These are phyloP conservation scores for Habrosyne pyritoides DNA, from an alignment of 2,888 invertebrate genomes.

Conservation along the genomic window DNA sequence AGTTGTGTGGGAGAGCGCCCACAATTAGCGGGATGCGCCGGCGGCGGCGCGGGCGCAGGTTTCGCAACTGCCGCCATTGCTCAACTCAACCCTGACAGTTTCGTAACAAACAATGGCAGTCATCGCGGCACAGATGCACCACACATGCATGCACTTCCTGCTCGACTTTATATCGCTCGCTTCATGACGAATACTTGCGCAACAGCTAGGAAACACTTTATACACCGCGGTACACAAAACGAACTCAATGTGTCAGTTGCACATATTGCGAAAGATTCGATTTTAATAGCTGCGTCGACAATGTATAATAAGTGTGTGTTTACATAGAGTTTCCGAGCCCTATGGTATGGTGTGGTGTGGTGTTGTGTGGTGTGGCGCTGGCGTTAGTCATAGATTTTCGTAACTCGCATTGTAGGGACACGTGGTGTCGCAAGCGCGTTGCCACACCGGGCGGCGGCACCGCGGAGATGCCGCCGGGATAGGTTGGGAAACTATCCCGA, in stretches of 20 bases:
- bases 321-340: conserved; percentile 56
- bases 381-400: conserved; percentile 78
- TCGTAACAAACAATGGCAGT: conserved; percentile 78
- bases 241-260: conserved; percentile 57
- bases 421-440: conserved; percentile 76
- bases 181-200: conserved; percentile 70
- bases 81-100: conserved; percentile 82
- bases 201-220: conserved; percentile 65
- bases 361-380: not conserved
- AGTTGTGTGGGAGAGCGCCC: conserved; percentile 66
- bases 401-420: conserved; percentile 81
- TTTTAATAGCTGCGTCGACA: conserved; percentile 57
- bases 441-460: conserved; percentile 49
- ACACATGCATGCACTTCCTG: conserved; percentile 81
- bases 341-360: conserved; percentile 47
- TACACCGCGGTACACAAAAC: conserved; percentile 60
- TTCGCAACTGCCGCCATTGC: conserved; percentile 74
- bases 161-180: conserved; percentile 72
- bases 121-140: conserved; percentile 73
- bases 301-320: conserved; percentile 48
- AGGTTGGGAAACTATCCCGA: conserved; percentile 82
- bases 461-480: conserved; percentile 77
- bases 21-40: conserved; percentile 77
- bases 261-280: conserved; percentile 61
- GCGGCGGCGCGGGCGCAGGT: conserved; percentile 58